Conservation (phyloP, 2,113 vertebrate genomes). For the Condylura cristata region DNA sequence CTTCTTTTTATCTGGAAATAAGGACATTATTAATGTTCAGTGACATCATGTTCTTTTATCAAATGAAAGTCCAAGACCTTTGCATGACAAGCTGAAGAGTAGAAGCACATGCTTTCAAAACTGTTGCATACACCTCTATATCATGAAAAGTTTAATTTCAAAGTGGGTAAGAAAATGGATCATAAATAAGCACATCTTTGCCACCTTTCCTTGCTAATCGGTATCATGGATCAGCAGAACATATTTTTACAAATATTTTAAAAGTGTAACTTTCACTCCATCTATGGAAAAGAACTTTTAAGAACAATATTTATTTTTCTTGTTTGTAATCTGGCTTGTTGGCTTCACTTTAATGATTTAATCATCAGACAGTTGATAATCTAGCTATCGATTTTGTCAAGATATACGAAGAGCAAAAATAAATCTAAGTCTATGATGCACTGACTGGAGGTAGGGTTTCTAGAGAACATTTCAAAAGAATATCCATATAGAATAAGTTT, state of each 20-base stretch:
- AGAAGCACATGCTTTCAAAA: neutral
- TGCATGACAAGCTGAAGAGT: neutral
- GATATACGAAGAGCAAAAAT: neutral
- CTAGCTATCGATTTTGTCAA: neutral
- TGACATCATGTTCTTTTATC: constrained; percentile 64
- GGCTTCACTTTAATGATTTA: neutral
- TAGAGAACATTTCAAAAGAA: neutral
- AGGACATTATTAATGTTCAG: constrained; percentile 56
- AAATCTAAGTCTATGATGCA: neutral
- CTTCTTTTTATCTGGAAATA: constrained; percentile 64
- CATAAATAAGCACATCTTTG: neutral
- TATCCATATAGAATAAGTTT: neutral
- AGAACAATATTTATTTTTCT: neutral
- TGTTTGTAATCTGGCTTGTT: neutral
- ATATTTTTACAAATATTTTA: neutral
- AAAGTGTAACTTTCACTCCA: neutral
- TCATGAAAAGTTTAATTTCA: neutral
- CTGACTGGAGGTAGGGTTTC: neutral
- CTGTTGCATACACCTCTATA: neutral
- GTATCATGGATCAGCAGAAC: neutral
- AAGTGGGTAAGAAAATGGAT: neutral
- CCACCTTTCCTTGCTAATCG: neutral
- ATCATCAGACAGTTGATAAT: neutral
- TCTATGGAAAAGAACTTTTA: neutral
- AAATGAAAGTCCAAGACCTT: constrained; percentile 28